Evolutionary conservation across 2,797 vertebrate species (phyloP), one percentile per base, ranked within the genome.

Genomic region (Poecilia gillii): DNA sequence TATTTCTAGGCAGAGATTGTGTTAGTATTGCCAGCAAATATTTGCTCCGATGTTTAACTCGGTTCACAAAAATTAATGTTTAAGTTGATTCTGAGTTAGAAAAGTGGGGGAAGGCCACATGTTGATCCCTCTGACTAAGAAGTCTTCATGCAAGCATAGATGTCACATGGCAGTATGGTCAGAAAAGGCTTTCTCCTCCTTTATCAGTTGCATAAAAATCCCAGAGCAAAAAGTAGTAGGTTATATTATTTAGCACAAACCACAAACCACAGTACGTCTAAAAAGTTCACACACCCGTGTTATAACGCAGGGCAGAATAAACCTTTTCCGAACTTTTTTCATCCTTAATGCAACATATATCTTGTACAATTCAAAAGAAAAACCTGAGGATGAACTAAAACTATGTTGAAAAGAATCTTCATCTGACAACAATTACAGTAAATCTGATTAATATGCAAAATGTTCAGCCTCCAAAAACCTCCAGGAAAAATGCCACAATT

Each of bases 81-180:
- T 79, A 62, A 84, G 49, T 53, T 43, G 62, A 79, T 74, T 83
- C 78, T 86, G 14, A 78, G 75, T 85, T 84, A 81, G 79, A 47
- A 84, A 92, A 80, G 85, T 28, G 46, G 59, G 41, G 39, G 31
- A 94, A 93, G 93, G 91, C 88, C 89, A 92, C 89, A 81, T 45
- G 57, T 78, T 75, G 75, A 83, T 90, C 39, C 55, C 75, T 79
- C 75, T 36, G 72, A 79, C 33, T 84, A 28, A 72, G 36, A 25
- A 78, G 74, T 84, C 74, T 84, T 77, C 87, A 88, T 88, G 88
- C 85, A 88, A 81, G 76, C 82, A 81, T 53, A 51, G 74, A 72
- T 80, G 75, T 87, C 77, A 88, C 78, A 81, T 62, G 83, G 83
- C 81, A 87, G 83, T 90, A 49, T 82, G 33, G 51, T 90, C 43